A percentile compares a stretch with the other conserved stretches of the same genome.
phyloP scores from a whole-genome alignment of 2,888 invertebrate genomes.

The Anarsia innoxiella region DNA sequence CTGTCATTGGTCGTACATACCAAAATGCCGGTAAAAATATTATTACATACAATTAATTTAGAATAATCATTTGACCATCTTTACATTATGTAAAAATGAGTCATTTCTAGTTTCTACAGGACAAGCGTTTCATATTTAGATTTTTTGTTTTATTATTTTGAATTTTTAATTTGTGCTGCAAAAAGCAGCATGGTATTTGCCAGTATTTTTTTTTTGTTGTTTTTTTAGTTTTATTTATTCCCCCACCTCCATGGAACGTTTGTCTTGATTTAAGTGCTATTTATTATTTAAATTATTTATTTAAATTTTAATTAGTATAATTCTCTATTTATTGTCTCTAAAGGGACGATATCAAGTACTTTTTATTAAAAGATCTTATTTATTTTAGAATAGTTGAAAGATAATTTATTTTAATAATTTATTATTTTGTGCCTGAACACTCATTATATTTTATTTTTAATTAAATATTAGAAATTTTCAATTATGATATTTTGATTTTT shows the following conservation, averaged over 20 bases:
- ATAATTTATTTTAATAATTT: constrained; percentile 18
- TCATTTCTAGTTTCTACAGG: constrained; percentile 8
- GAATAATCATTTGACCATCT: constrained; percentile 5
- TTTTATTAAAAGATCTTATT: constrained; percentile 49
- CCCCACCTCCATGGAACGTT: constrained; percentile 14
- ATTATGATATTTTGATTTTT: constrained; percentile 10
- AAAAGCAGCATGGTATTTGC: not conserved
- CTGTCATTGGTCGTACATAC: too few species aligned
- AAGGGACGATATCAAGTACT: constrained; percentile 36
- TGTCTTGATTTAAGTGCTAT: constrained; percentile 15
- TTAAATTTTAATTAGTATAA: constrained; percentile 8
- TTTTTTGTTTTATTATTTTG: constrained; percentile 6
- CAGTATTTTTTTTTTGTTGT: constrained; percentile 7
- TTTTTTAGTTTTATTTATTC: constrained; percentile 9
- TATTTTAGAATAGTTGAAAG: constrained; percentile 26
- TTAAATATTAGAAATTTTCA: too few species aligned
- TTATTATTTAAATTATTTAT: constrained; percentile 11
- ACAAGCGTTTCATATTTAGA: constrained; percentile 11
- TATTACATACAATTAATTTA: too few species aligned
- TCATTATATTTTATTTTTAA: too few species aligned
- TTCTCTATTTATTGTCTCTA: constrained; percentile 26
- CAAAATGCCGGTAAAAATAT: too few species aligned
- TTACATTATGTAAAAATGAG: constrained; percentile 5
- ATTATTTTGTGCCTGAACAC: constrained; percentile 39
- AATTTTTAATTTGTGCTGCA: constrained; percentile 10